A percentile compares a stretch with the other conserved stretches of the same genome.
Conservation (phyloP, 1,140 invertebrate species). For the Orchestia grillus region DNA sequence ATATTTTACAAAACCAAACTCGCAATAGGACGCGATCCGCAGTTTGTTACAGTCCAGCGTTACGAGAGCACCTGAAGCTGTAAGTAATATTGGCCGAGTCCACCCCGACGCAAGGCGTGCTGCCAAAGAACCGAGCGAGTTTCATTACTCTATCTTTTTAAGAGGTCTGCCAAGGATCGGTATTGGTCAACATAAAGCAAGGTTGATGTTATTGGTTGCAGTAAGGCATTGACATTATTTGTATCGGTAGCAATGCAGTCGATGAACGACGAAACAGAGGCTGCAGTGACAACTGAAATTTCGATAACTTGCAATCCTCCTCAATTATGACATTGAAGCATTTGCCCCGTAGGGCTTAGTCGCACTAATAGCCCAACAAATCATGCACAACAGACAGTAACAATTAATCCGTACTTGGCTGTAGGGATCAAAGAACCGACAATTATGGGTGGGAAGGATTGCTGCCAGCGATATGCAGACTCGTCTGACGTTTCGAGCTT, state of each 20-base stretch:
- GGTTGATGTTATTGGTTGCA: not conserved
- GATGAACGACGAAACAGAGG: too few species aligned
- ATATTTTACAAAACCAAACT: not conserved
- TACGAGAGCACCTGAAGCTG: not conserved
- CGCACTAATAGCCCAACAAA: too few species aligned
- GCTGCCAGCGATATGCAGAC: too few species aligned
- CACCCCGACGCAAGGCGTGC: not conserved
- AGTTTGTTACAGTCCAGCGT: not conserved
- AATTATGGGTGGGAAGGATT: too few species aligned
- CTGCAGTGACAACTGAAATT: not conserved
- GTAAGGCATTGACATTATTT: not conserved
- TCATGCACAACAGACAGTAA: too few species aligned
- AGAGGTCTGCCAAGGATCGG: not conserved
- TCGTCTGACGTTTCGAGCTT: too few species aligned
- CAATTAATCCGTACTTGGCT: too few species aligned
- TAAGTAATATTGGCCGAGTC: not conserved
- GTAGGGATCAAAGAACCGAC: too few species aligned
- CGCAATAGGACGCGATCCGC: too few species aligned
- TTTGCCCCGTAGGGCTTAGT: too few species aligned
- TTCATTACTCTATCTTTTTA: not conserved
- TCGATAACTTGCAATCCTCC: not conserved
- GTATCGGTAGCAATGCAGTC: not conserved
- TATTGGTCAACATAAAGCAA: not conserved
- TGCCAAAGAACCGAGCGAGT: not conserved
- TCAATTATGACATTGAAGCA: too few species aligned